These are phyloP conservation scores for Protophormia terraenovae DNA, from an alignment of 2,888 invertebrate genomes.

Conservation along the genomic window DNA sequence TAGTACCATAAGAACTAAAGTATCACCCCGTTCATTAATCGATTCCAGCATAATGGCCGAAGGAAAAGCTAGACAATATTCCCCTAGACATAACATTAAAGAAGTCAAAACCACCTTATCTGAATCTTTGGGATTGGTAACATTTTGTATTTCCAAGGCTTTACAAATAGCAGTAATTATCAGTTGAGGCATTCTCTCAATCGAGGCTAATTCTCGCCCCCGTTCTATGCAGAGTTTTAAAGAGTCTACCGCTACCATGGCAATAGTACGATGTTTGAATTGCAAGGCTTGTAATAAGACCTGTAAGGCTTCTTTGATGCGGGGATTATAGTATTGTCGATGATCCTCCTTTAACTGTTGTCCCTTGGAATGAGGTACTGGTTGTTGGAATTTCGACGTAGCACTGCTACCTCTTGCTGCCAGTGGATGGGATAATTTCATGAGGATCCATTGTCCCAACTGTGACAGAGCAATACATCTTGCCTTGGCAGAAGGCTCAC, in stretches of 20 bases:
- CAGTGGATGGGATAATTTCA: slow-evolving; percentile 76
- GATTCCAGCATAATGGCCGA: slow-evolving; percentile 84
- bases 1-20: slow-evolving; percentile 87
- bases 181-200: slow-evolving; percentile 78
- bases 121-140: slow-evolving; percentile 78
- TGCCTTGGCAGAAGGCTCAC: slow-evolving; percentile 93
- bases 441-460: slow-evolving; percentile 84
- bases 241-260: slow-evolving; percentile 79
- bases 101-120: slow-evolving; percentile 83
- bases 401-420: slow-evolving; percentile 27
- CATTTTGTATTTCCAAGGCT: slow-evolving; percentile 80
- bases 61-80: slow-evolving; percentile 95
- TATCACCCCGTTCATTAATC: slow-evolving; percentile 78
- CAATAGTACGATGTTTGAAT: slow-evolving; percentile 80
- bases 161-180: slow-evolving; percentile 80
- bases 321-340: slow-evolving; percentile 74
- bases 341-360: slow-evolving; percentile 63
- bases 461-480: slow-evolving; percentile 94
- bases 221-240: slow-evolving; percentile 80
- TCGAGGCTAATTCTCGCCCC: slow-evolving; percentile 77
- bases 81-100: slow-evolving; percentile 93
- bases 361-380: slow-evolving; percentile 74
- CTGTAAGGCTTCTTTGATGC: slow-evolving; percentile 80
- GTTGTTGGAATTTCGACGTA: slow-evolving; percentile 73
- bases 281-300: slow-evolving; percentile 80